phyloP scores from a whole-genome alignment of 2,888 invertebrate species.

The Heliconius sara region DNA sequence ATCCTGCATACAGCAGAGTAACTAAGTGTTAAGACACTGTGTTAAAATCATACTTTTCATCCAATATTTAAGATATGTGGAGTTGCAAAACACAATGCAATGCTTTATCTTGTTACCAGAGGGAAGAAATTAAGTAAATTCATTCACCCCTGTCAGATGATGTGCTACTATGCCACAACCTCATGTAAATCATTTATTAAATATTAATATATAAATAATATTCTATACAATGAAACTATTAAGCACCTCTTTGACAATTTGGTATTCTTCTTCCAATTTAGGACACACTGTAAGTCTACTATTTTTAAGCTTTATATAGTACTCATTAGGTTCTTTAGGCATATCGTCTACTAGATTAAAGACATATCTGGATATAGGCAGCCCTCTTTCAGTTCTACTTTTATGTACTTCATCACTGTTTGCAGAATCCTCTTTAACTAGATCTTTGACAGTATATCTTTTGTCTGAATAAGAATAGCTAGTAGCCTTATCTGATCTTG shows the following conservation, averaged over 20 bases:
- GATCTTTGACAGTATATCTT: conserved; percentile 50
- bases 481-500: conserved; percentile 87
- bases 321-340: conserved; percentile 85
- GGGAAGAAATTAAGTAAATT: background rate
- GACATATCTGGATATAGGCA: conserved; percentile 84
- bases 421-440: conserved; percentile 37
- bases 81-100: background rate
- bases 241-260: conserved; percentile 75
- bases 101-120: background rate
- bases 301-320: conserved; percentile 82
- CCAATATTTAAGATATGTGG: background rate
- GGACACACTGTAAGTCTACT: conserved; percentile 71
- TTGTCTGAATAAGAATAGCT: conserved; percentile 71
- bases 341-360: conserved; percentile 86
- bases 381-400: conserved; percentile 60
- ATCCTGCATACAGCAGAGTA: background rate
- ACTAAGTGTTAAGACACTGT: background rate
- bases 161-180: background rate
- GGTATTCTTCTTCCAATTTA: conserved; percentile 70
- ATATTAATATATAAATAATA: background rate
- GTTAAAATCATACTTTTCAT: background rate
- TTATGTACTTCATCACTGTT: conserved; percentile 64
- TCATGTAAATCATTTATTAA: background rate
- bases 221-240: background rate
- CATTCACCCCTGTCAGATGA: background rate